Conservation (phyloP, 2,113 vertebrate genomes). For the Puma concolor region DNA sequence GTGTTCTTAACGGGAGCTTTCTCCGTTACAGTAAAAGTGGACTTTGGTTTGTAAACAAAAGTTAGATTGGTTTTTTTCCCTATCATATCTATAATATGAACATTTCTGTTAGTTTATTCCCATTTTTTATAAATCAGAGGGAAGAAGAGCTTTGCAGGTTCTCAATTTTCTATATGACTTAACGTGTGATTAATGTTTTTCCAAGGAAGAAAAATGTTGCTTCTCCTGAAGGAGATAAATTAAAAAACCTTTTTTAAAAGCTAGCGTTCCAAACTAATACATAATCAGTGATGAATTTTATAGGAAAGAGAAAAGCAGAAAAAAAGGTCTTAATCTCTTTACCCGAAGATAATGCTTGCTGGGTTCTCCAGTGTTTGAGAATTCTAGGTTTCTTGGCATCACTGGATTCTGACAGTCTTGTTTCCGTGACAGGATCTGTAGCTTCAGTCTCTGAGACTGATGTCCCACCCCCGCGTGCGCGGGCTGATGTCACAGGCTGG, state of each 20-base stretch:
- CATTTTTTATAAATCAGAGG: background rate
- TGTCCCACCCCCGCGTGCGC: no score
- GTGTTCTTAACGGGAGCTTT: no score
- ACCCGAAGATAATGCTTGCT: no score
- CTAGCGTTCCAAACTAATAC: background rate
- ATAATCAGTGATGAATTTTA: background rate
- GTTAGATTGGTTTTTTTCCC: background rate
- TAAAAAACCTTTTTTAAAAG: background rate
- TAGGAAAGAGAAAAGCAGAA: background rate
- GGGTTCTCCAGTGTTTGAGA: background rate
- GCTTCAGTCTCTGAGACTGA: no score
- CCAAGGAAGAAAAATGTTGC: background rate
- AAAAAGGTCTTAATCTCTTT: background rate
- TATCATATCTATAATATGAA: rapidly evolving
- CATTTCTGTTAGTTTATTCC: background rate
- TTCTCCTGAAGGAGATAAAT: background rate
- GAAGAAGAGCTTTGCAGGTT: background rate
- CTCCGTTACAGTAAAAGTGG: rapidly evolving
- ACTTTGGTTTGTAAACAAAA: background rate
- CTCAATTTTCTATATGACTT: background rate
- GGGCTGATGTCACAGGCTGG: no score
- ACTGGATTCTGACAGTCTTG: background rate
- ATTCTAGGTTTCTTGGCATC: background rate
- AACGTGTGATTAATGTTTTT: background rate
- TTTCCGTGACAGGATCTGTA: background rate